Evolutionary conservation across 2,888 invertebrate genomes (phyloP), one percentile per base, ranked within the genome.

Genomic region (Andrena bicolor): DNA sequence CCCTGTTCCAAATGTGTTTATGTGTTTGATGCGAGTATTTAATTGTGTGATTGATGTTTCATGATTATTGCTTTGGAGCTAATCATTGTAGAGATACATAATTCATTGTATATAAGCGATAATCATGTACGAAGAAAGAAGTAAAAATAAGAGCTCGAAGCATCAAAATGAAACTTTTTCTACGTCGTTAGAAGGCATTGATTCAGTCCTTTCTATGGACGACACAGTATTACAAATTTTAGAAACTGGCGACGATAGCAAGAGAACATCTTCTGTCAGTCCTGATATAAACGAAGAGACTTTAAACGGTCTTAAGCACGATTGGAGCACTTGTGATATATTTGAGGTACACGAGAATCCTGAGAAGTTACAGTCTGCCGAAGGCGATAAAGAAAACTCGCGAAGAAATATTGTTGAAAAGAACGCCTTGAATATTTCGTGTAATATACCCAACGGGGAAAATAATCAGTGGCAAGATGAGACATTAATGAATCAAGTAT

Each of bases 151-250:
- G 28, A 28, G 28, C 49, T 61, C 16, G 4, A 58, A 32, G 10
- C 41, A 51, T n/a, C n/a, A 5, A 35, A 26, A 5, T 23, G 16
- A 41, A 41, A 26, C 30, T 28, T 16, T 23, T 28, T 28, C 49
- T 1, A 60, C 48, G n/a, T 61, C 76, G 6, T 30, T 76, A 16
- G 16, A 65, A 70, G 23, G 10, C 1, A 73, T 85, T 66, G 76
- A 82, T 64, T 84, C 83, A 26, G 53, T 89, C 35, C 65, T 87
- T 20, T 83, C 63, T 16, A 49, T 87, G 56, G 84, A 87, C 60
- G 82, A 88, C 28, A 82, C 86, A 20, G 41, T 88, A 51, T 23
- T 87, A 49, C 64, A 60, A 63, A 69, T 56, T 35, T 75, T 88
- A 48, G 82, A 79, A 35, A 30, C 78, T 60, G 74, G 66, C 6